Conservation (phyloP, 2,113 vertebrate genomes). For the Neotoma lepida region DNA sequence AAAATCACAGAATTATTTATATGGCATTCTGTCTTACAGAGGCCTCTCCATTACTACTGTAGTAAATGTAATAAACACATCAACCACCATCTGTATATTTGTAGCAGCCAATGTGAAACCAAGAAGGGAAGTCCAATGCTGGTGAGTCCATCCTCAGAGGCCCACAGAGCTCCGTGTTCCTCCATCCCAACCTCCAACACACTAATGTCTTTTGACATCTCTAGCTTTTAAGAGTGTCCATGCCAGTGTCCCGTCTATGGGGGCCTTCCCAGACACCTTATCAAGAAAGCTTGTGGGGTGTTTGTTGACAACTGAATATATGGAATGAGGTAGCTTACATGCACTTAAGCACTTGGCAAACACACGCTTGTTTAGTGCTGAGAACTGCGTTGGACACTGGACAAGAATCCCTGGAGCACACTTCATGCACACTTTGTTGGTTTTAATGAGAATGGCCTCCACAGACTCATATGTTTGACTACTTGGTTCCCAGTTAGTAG, state of each 20-base stretch:
- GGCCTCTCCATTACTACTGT: neutral
- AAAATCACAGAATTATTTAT: conserved; percentile 32
- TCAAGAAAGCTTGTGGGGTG: neutral
- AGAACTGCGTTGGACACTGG: neutral
- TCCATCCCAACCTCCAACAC: neutral
- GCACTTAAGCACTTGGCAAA: neutral
- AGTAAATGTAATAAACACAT: neutral
- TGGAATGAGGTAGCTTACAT: neutral
- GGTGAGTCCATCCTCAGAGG: neutral
- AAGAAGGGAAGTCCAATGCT: neutral
- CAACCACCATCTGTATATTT: neutral
- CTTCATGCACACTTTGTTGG: neutral
- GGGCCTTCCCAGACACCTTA: neutral
- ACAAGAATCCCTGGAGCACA: neutral
- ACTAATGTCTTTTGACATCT: neutral
- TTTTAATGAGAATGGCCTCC: too few species aligned
- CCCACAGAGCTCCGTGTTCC: neutral
- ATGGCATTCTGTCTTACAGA: conserved; percentile 22
- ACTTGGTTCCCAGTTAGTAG: neutral
- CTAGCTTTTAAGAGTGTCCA: neutral
- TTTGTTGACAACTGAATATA: neutral
- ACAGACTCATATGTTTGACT: neutral
- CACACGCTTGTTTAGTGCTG: neutral
- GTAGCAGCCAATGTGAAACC: neutral
- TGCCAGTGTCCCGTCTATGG: neutral